Base-by-base conservation (phyloP, 2,888 invertebrate genomes). In the Tetragonula carbonaria region DNA sequence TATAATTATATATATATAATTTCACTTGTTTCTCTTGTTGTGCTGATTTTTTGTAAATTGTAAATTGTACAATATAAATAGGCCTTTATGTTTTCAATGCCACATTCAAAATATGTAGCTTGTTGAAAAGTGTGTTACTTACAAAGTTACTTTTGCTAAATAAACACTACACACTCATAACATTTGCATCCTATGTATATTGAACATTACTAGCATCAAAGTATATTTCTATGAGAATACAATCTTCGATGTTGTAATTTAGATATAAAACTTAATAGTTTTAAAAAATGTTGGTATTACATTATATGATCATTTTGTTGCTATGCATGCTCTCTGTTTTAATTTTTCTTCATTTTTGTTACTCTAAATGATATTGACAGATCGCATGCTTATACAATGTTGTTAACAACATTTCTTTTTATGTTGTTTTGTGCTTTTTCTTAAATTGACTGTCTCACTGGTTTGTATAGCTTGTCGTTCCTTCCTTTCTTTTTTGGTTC, bases 401-500 rank as follows among this genome's bases (percentile, higher is more conserved):
- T 87, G 93, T 93, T 94, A 94, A 94, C 94, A 94, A 91, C 94
- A 94, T 90, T 93, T 93, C 90, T 94, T 94, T 88, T 93, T 93
- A 91, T 95, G 95, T 94, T 96, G 96, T 92, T 95, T 96, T 93
- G 96, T 96, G 93, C 95, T 95, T 95, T 96, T 97, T 91, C 96
- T 96, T 94, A 97, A 95, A 95, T 97, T 96, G 82, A 97, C 97
- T 80, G 97, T 97, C 93, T 97, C 97, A 86, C 94, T 95, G 78
- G 94, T 94, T 84, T 96, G 95, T 91, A 96, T 96, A 88, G 96
- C 96, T 95, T 97, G 97, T 93, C 97, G 95, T 94, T 97, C 97
- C 93, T 96, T 97, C 95, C 96, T 96, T 95, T 97, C 97, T 95
- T 97, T 96, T 95, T 98, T 98, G 86, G 97, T 97, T 94, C 96